Percentiles rank a stretch among this genome's conserved stretches.
phyloP scores from a whole-genome alignment of 2,888 invertebrate species.

The Quadroppia sp. region DNA sequence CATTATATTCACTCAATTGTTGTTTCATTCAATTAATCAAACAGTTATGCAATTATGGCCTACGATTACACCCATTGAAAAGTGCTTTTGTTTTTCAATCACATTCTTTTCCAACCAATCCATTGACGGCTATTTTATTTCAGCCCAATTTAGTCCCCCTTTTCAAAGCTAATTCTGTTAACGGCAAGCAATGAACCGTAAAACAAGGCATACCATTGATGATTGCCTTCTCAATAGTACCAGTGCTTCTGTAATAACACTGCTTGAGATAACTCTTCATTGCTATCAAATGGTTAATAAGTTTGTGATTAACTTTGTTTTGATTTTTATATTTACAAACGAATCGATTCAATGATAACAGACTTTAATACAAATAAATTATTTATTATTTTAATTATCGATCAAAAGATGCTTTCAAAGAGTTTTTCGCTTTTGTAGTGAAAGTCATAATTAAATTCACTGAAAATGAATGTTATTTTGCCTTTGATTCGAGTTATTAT shows the following conservation, averaged over 20 bases:
- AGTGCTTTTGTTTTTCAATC: slow-evolving; percentile 20
- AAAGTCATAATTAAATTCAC: neutral
- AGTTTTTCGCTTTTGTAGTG: neutral
- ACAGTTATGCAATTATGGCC: slow-evolving; percentile 8
- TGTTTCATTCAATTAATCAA: slow-evolving; percentile 19
- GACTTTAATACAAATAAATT: too few relatives aligned
- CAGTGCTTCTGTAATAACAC: neutral
- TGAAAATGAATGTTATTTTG: neutral
- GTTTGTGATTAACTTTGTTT: too few relatives aligned
- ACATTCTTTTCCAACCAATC: neutral
- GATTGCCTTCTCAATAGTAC: neutral
- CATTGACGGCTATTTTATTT: slow-evolving; percentile 15
- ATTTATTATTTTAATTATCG: too few relatives aligned
- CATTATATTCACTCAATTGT: neutral
- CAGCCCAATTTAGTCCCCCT: neutral
- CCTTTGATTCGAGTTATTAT: slow-evolving; percentile 2
- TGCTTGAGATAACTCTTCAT: neutral
- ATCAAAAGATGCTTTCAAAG: neutral
- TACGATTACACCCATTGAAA: neutral
- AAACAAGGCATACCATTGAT: neutral
- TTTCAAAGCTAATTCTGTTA: neutral
- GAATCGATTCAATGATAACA: too few relatives aligned
- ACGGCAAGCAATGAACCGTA: neutral
- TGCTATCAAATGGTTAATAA: neutral
- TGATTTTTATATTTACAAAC: too few relatives aligned